phyloP scores from a whole-genome alignment of 2,888 invertebrate genomes.

The Nasonovia ribisnigri region DNA sequence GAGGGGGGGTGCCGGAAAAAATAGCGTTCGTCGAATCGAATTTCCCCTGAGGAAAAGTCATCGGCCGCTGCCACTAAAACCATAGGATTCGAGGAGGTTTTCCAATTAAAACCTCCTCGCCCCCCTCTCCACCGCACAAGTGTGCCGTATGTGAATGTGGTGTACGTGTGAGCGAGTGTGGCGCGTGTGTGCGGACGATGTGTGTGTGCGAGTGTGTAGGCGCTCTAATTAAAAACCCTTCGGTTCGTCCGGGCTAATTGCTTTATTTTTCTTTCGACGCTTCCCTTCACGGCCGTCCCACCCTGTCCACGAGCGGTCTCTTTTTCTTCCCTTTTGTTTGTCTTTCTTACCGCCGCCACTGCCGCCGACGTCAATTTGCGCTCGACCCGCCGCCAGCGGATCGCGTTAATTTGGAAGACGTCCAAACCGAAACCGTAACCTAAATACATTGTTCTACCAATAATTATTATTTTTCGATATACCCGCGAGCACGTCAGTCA shows the following conservation, averaged over 20 bases:
- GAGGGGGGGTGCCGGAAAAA: conserved; percentile 50
- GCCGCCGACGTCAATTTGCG: conserved; percentile 56
- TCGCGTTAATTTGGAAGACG: conserved; percentile 61
- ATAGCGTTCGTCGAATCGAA: conserved; percentile 61
- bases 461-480: conserved; percentile 34
- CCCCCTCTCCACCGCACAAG: neutral
- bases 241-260: conserved; percentile 62
- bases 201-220: conserved; percentile 4
- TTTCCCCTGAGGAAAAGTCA: conserved; percentile 64
- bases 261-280: conserved; percentile 65
- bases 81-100: conserved; percentile 63
- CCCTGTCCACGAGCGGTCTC: neutral
- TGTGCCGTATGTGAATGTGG: conserved; percentile 49
- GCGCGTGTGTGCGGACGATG: too few species aligned
- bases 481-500: neutral
- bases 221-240: conserved; percentile 65
- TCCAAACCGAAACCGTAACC: conserved; percentile 36
- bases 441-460: conserved; percentile 43
- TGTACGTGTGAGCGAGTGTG: neutral
- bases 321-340: conserved; percentile 54
- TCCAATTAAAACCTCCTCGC: conserved; percentile 59
- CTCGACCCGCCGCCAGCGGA: conserved; percentile 58
- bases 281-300: neutral
- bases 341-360: conserved; percentile 49
- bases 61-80: conserved; percentile 60